Conservation (phyloP, 2,797 vertebrate genomes). For the Channallabes apus region DNA sequence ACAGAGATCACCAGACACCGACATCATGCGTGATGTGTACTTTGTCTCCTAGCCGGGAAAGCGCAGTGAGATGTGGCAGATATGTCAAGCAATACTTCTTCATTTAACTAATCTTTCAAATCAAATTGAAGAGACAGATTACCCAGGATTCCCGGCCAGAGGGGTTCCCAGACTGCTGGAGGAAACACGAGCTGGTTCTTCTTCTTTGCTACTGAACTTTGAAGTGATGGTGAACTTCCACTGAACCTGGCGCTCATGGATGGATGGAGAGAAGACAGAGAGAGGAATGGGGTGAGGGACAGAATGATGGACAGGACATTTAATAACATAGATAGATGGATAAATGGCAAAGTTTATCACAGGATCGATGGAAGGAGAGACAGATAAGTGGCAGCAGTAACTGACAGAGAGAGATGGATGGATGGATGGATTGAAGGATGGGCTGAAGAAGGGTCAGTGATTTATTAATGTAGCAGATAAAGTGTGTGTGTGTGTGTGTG, state of each 20-base stretch:
- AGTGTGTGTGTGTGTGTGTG: constrained; percentile 4
- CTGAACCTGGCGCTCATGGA: neutral
- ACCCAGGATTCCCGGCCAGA: no score
- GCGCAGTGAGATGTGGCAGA: no score
- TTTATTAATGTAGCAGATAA: neutral
- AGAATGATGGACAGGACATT: constrained; percentile 7
- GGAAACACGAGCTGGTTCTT: neutral
- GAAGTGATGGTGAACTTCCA: neutral
- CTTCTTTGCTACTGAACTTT: neutral
- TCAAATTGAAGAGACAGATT: no score
- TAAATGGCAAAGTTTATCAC: neutral
- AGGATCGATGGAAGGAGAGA: neutral
- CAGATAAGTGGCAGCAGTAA: neutral
- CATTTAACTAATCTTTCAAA: no score
- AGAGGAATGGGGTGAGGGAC: neutral
- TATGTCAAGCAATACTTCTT: no score
- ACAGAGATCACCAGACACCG: no score
- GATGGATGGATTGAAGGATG: neutral
- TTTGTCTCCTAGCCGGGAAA: no score
- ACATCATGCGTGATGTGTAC: no score
- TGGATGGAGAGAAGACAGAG: neutral
- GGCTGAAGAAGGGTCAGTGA: neutral
- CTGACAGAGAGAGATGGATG: neutral
- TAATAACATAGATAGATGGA: constrained; percentile 14
- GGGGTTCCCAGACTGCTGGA: neutral